Percentiles rank a stretch among this genome's conserved stretches.
These are phyloP conservation scores for Philopotamus ludificatus DNA, from an alignment of 1,140 invertebrate species.

Conservation along the genomic window DNA sequence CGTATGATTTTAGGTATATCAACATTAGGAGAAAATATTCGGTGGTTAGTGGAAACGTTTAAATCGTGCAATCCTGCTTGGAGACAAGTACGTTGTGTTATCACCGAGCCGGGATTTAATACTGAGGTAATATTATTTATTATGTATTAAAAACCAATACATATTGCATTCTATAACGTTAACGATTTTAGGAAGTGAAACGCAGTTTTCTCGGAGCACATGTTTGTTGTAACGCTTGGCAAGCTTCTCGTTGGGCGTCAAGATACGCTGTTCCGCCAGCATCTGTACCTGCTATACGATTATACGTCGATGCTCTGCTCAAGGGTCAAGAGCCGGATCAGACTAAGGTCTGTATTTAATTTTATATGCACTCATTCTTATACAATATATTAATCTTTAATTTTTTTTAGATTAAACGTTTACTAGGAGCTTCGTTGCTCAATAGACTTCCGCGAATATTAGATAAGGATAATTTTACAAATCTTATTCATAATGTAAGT, in stretches of 20 bases:
- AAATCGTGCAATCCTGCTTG: conserved; percentile 56
- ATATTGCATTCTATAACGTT: conserved; percentile 35
- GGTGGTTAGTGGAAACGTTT: conserved; percentile 54
- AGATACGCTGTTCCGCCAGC: conserved; percentile 33
- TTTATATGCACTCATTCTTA: not conserved
- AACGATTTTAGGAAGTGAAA: no score
- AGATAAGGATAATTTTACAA: conserved; percentile 51
- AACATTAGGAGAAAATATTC: conserved; percentile 51
- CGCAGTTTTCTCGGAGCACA: conserved; percentile 49
- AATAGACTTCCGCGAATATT: conserved; percentile 45
- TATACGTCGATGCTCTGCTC: conserved; percentile 32
- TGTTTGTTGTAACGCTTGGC: conserved; percentile 52
- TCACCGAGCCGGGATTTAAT: conserved; percentile 50
- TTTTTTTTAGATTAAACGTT: conserved; percentile 29
- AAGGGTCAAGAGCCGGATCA: conserved; percentile 32
- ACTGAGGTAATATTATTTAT: conserved; percentile 45
- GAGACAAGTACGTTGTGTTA: conserved; percentile 53
- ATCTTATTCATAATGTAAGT: conserved; percentile 51
- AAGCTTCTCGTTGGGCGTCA: conserved; percentile 47
- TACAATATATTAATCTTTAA: not conserved
- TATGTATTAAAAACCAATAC: no score
- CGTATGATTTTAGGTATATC: conserved; percentile 52
- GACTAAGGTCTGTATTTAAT: conserved; percentile 12
- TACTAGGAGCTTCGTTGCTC: conserved; percentile 16
- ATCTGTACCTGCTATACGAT: conserved; percentile 22